phyloP scores from a whole-genome alignment of 2,113 vertebrate species.

The Lophura nycthemera region DNA sequence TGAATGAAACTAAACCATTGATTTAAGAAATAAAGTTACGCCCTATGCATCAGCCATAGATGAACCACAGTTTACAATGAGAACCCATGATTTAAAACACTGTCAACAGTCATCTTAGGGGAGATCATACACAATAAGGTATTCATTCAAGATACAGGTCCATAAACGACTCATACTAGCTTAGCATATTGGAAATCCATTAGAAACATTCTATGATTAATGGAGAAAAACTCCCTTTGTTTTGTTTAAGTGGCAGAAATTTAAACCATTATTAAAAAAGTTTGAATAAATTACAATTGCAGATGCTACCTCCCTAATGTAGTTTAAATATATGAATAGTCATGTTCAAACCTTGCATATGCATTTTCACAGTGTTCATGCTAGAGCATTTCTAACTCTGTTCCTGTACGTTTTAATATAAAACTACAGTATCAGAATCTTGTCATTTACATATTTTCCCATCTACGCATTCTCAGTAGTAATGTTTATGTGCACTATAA shows the following conservation, averaged over 20 bases:
- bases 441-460: background rate
- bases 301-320: background rate
- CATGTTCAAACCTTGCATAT: background rate
- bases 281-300: background rate
- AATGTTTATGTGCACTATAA: background rate
- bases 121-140: background rate
- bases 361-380: background rate
- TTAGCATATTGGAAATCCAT: background rate
- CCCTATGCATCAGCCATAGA: background rate
- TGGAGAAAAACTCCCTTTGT: background rate
- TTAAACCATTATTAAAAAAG: background rate
- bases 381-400: background rate
- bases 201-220: background rate
- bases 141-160: background rate
- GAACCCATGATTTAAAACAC: background rate
- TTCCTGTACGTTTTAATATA: background rate
- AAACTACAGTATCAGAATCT: background rate
- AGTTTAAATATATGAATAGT: background rate
- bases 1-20: background rate
- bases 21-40: background rate
- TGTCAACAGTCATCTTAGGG: background rate
- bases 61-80: background rate
- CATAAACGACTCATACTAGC: background rate
- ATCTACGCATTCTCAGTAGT: background rate
- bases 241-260: background rate